These are phyloP conservation scores for Carcharodon carcharias DNA, from an alignment of 2,797 vertebrate genomes.

Conservation along the genomic window DNA sequence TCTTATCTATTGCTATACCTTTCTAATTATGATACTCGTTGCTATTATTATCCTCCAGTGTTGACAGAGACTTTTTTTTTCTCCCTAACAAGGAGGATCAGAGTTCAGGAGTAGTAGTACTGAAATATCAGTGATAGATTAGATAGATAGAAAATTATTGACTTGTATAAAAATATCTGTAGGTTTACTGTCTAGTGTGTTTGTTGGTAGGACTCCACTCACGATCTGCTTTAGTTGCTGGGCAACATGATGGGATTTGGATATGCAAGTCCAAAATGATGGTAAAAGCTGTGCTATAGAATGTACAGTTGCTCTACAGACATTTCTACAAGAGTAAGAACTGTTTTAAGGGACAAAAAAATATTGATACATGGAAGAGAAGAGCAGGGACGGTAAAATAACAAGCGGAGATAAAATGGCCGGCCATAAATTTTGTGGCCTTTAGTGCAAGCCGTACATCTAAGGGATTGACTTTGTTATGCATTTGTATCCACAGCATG, in stretches of 20 bases:
- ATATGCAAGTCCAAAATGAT: neutral
- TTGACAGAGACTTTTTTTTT: constrained; percentile 1
- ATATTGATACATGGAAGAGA: neutral
- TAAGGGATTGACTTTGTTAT: neutral
- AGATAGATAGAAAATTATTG: neutral
- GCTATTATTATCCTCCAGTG: neutral
- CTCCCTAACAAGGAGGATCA: neutral
- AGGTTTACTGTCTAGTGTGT: neutral
- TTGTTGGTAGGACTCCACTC: neutral
- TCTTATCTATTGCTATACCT: neutral
- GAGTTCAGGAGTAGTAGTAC: neutral
- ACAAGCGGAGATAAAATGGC: neutral
- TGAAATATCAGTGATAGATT: constrained; percentile 9
- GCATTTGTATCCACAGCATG: neutral
- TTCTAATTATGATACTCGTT: neutral
- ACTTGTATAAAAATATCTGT: constrained; percentile 18
- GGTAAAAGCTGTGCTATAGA: neutral
- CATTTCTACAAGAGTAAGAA: neutral
- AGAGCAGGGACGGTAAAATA: neutral
- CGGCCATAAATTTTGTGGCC: neutral
- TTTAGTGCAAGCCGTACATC: neutral
- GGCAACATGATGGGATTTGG: neutral
- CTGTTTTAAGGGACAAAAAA: neutral
- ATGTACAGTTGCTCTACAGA: neutral
- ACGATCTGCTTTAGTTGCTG: neutral